Base-by-base conservation (phyloP, 92 coral and sea anemone genomes). In the Muricea muricata region DNA sequence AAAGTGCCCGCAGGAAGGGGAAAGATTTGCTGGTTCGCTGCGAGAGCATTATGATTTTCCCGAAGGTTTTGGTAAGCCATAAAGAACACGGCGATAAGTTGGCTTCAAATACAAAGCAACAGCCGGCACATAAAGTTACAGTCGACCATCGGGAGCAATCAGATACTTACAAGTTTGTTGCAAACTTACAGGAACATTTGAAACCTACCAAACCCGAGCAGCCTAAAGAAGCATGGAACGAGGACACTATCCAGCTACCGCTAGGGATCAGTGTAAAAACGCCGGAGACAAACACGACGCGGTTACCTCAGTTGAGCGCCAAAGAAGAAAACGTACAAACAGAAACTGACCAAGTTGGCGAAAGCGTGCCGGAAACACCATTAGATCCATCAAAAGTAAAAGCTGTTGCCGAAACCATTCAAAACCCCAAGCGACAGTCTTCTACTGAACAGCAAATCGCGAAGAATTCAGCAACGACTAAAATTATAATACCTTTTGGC, bases 401-500 rank as follows among this genome's bases (percentile, higher is more conserved):
- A 40, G 14, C 55, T 30, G 29, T 30, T 40, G 56, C 5, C 15
- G 55, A 40, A 2, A 24, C 24, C 34, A 20, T 46, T 37, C 31
- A 20, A 71, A 40, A 20, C 28, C 5, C 1, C 13, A 40, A 7
- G 34, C 1, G 55, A 37, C 28, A 71, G 20, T 28, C 80, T 26
- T n/a, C 17, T 18, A 13, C 34, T 0, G 39, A 75, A 10, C 15
- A 5, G 11, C 23, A 20, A 54, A 42, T 18, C 12, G 4, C 29
- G 55, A 45, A n/a, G 35, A 34, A 32, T 15, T 78, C 66, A 30
- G 66, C 81, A 6, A 29, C 83, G 71, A 78, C 83, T 13, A 78
- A 78, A 78, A 78, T 78, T 23, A 78, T 78, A 18, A 58, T 78
- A 56, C 83, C 83, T 20, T 78, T 78, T 26, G 83, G 83, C 8